Percentiles rank a stretch among this genome's conserved stretches.
Evolutionary conservation across 2,888 invertebrate species (phyloP).

Genomic region (Phrixothrix hirtus): DNA sequence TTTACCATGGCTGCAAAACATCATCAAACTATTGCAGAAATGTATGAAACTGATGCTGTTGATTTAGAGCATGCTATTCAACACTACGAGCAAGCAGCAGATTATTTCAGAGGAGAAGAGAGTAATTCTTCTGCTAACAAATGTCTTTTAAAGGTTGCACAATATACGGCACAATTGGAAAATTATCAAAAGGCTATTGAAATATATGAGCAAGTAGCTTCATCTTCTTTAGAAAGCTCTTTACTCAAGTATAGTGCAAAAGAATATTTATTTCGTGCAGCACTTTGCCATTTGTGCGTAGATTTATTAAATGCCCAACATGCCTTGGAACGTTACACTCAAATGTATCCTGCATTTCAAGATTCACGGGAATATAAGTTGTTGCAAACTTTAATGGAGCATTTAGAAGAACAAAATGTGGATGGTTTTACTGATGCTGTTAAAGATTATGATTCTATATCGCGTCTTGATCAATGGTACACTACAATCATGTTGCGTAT

Average conservation of each 20-base stretch:
- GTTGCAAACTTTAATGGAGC: conserved; percentile 80
- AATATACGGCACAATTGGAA: conserved; percentile 94
- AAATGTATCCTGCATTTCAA: conserved; percentile 93
- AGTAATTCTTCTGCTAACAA: conserved; percentile 98
- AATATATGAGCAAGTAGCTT: conserved; percentile 95
- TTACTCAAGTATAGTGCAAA: conserved; percentile 97
- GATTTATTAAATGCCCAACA: conserved; percentile 93
- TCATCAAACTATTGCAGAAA: conserved; percentile 94
- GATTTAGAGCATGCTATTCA: conserved; percentile 87
- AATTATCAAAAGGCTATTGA: conserved; percentile 96
- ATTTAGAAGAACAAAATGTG: conserved; percentile 92
- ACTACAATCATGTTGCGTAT: conserved; percentile 92
- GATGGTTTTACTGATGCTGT: conserved; percentile 96
- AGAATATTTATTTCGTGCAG: conserved; percentile 97
- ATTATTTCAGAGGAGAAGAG: conserved; percentile 96
- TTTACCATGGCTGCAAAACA: conserved; percentile 98
- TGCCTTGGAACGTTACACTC: conserved; percentile 90
- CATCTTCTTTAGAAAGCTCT: conserved; percentile 90
- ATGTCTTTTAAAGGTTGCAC: conserved; percentile 96
- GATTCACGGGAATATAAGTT: conserved; percentile 96
- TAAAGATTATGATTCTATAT: conserved; percentile 95
- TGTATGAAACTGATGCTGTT: conserved; percentile 89
- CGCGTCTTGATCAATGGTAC: conserved; percentile 96
- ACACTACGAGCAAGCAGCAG: conserved; percentile 97
- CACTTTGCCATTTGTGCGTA: conserved; percentile 94